Conservation (phyloP, 2,888 invertebrate species). For the Pomacea canaliculata region DNA sequence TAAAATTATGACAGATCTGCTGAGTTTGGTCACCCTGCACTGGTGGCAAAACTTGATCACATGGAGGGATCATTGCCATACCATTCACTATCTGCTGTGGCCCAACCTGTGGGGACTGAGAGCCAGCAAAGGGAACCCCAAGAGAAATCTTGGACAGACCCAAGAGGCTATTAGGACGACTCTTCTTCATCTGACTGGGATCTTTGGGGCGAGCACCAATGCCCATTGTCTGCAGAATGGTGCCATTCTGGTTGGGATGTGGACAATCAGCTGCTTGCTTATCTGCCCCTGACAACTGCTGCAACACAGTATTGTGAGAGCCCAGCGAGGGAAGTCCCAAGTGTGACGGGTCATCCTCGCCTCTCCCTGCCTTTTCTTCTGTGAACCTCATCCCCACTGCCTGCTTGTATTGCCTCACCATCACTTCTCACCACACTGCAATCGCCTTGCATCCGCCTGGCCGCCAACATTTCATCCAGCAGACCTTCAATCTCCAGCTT, state of each 20-base stretch:
- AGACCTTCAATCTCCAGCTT: constrained; percentile 33
- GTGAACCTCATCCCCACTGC: not conserved
- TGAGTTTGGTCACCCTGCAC: not conserved
- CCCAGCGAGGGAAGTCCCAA: no score
- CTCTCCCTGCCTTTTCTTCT: not conserved
- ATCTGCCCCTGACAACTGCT: not conserved
- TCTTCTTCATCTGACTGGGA: constrained; percentile 42
- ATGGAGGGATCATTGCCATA: not conserved
- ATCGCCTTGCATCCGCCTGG: not conserved
- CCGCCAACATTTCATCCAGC: constrained; percentile 29
- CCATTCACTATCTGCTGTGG: constrained; percentile 8
- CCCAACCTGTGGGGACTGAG: not conserved
- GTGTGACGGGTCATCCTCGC: not conserved
- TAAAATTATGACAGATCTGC: not conserved
- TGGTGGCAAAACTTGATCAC: no score
- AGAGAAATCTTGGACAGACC: constrained; percentile 56
- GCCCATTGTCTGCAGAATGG: constrained; percentile 27
- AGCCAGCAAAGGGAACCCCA: constrained; percentile 29
- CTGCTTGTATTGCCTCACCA: not conserved
- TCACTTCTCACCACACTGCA: not conserved
- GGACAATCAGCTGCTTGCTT: not conserved
- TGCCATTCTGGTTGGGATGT: constrained; percentile 4
- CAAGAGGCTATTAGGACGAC: constrained; percentile 54
- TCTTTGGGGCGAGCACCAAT: constrained; percentile 58
- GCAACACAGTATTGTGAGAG: not conserved